Conservation (phyloP, 2,797 vertebrate genomes). For the Pipistrellus kuhlii region DNA sequence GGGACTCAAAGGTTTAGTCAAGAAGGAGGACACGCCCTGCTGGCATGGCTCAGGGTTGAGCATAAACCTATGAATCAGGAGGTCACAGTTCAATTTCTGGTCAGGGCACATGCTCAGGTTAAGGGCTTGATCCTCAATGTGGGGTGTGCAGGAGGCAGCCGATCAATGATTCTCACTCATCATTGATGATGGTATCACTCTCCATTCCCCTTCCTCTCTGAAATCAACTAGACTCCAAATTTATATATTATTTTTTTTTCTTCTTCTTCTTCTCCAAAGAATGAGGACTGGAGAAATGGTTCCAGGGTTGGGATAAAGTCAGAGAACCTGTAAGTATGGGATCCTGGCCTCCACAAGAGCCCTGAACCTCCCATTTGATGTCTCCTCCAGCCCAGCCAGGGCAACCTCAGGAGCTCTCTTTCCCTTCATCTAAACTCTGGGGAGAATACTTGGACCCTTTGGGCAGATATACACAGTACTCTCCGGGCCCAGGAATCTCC, state of each 20-base stretch:
- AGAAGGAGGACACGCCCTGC: background rate
- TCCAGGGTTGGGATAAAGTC: background rate
- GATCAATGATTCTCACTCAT: too few species aligned
- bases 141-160: too few species aligned
- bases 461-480: constrained; percentile 17
- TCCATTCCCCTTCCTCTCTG: too few species aligned
- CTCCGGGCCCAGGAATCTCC: constrained; percentile 1
- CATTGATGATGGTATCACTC: too few species aligned
- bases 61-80: too few species aligned
- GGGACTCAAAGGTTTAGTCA: background rate
- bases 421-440: constrained; percentile 10
- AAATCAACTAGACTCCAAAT: too few species aligned
- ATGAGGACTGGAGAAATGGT: background rate
- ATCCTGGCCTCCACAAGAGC: background rate
- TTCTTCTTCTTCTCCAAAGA: too few species aligned
- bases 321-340: background rate
- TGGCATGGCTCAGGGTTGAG: too few species aligned
- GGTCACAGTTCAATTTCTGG: too few species aligned
- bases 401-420: background rate
- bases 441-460: background rate
- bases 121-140: too few species aligned
- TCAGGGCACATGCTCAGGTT: too few species aligned
- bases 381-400: background rate
- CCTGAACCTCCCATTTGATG: background rate
- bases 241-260: too few species aligned